phyloP scores from a whole-genome alignment of 92 coral and sea anemone genomes.

The Metridium senile region DNA sequence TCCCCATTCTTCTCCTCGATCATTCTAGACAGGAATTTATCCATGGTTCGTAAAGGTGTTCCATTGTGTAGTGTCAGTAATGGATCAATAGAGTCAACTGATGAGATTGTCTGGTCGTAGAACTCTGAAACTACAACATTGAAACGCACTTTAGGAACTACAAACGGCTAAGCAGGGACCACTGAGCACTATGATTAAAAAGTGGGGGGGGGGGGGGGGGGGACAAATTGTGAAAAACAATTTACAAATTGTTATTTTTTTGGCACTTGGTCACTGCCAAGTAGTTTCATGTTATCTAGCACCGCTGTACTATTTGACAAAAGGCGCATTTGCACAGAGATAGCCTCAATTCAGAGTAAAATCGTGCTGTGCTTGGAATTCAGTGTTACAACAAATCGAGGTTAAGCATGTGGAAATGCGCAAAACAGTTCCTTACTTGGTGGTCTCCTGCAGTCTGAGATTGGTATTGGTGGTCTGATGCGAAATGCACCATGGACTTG shows the following conservation, averaged over 20 bases:
- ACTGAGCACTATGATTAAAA: too few species aligned
- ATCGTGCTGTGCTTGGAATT: too few species aligned
- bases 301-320: too few species aligned
- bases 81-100: slow-evolving; percentile 65
- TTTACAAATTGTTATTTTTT: too few species aligned
- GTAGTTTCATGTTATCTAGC: too few species aligned
- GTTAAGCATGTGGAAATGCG: too few species aligned
- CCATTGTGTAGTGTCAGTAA: slow-evolving; percentile 75
- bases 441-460: slow-evolving; percentile 49
- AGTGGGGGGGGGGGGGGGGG: too few species aligned
- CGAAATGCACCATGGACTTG: slow-evolving; percentile 48
- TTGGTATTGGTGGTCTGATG: slow-evolving; percentile 18
- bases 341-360: too few species aligned
- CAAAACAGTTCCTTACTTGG: slow-evolving; percentile 61
- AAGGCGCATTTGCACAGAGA: too few species aligned
- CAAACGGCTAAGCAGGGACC: not conserved
- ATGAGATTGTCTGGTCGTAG: slow-evolving; percentile 62
- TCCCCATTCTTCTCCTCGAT: slow-evolving; percentile 43
- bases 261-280: too few species aligned
- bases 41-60: slow-evolving; percentile 65
- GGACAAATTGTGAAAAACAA: too few species aligned
- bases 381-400: too few species aligned
- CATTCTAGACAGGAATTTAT: slow-evolving; percentile 49
- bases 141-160: not conserved
- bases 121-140: slow-evolving; percentile 67